Evolutionary conservation across 1,140 invertebrate species (phyloP), one percentile per base, ranked within the genome.

Genomic region (Frieseomelitta varia): DNA sequence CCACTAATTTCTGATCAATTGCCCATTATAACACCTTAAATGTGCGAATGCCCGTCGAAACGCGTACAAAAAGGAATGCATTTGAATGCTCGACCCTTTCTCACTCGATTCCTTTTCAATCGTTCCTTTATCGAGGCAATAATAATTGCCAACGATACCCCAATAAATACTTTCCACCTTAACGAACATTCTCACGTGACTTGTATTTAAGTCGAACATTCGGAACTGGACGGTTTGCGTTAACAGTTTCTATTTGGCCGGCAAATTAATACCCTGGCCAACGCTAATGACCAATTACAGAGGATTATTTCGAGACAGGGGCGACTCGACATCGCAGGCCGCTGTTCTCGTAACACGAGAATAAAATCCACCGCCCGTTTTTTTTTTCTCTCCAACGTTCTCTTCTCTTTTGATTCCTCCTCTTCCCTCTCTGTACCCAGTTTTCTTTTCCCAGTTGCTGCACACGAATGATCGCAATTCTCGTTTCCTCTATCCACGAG

Each of bases 301-400:
- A 19, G n/a, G 14, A 51, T 74, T 17, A 4, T 24, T 21, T 12
- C 21, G 19, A 74, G n/a, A n/a, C 27, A 53, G 30, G 30, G 11
- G n/a, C 53, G 55, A 61, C 69, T 51, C n/a, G 47, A 53, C n/a
- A 17, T 79, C 27, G 34, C 53, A 47, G 30, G 15, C 30, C 79
- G 58, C 39, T 47, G 79, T 75, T 55, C 69, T 53, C 58, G 53
- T 34, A 69, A 71, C 53, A 24, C 4, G 39, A 58, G 55, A 71
- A 71, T 53, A 71, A 79, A 84, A 72, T 65, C 56, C 39, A 27
- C 47, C 47, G 2, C 15, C 21, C 69, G 34, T 72, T 19, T 24
- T 47, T 47, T 47, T 47, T 47, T 27, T 14, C 39, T n/a, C 69
- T n/a, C 39, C 75, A 11, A 39, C 19, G 8, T 51, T 51, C n/a